These are phyloP conservation scores for Phoxinus phoxinus DNA, from an alignment of 2,113 vertebrate species.

Conservation along the genomic window DNA sequence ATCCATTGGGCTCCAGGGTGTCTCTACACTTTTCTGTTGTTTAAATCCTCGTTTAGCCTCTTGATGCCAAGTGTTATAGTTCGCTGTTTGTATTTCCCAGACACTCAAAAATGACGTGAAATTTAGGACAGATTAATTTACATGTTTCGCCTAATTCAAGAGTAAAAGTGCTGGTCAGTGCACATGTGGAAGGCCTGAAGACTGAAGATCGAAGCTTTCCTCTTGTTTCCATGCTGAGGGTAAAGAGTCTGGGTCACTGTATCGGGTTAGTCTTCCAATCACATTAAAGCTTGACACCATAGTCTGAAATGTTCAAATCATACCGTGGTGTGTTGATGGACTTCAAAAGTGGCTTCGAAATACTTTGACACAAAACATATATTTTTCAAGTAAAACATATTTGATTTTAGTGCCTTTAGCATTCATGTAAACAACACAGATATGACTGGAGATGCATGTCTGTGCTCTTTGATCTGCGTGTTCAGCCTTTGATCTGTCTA, in stretches of 20 bases:
- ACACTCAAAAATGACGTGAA: not conserved
- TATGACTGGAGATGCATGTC: constrained; percentile 77
- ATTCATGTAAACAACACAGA: constrained; percentile 83
- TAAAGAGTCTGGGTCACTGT: constrained; percentile 45
- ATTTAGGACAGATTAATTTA: not conserved
- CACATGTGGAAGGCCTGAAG: not conserved
- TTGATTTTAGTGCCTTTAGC: constrained; percentile 81
- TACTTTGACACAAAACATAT: constrained; percentile 78
- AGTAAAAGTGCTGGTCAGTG: not conserved
- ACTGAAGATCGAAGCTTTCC: not conserved
- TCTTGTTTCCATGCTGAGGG: not conserved
- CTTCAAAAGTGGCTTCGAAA: constrained; percentile 83
- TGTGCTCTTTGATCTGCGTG: constrained; percentile 77
- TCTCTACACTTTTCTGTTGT: not conserved
- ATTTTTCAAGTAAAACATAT: constrained; percentile 80
- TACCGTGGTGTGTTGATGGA: constrained; percentile 74
- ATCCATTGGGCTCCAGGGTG: not conserved
- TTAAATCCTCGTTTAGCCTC: not conserved
- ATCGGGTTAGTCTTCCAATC: constrained; percentile 61
- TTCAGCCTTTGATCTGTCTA: constrained; percentile 77
- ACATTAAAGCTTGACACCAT: constrained; percentile 75
- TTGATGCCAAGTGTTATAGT: not conserved
- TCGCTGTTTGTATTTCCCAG: not conserved
- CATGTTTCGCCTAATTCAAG: not conserved
- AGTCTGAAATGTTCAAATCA: constrained; percentile 75